A percentile compares a stretch with the other conserved stretches of the same genome.
Conservation (phyloP, 2,888 invertebrate species). For the Calliphora vomitoria region DNA sequence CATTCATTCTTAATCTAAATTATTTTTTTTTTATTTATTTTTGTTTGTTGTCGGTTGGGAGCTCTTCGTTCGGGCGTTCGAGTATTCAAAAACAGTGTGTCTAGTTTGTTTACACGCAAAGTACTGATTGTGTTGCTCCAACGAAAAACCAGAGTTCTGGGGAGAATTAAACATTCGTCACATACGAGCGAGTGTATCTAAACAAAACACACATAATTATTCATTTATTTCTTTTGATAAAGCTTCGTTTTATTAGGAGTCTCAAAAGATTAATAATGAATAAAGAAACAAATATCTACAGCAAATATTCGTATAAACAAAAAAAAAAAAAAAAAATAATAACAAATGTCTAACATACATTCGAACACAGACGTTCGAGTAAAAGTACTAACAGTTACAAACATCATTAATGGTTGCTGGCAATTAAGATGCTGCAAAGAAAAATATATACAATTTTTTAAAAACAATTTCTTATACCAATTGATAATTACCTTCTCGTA, state of each 20-base stretch:
- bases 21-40: constrained; percentile 7
- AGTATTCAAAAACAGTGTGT: constrained; percentile 42
- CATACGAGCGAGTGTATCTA: constrained; percentile 5
- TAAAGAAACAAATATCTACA: constrained; percentile 9
- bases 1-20: constrained; percentile 33
- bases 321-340: background rate
- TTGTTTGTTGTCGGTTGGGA: background rate
- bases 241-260: constrained; percentile 32
- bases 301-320: background rate
- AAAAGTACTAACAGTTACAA: background rate
- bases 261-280: constrained; percentile 7
- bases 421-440: background rate
- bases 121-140: constrained; percentile 48
- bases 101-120: constrained; percentile 65
- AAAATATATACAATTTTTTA: background rate
- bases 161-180: constrained; percentile 27
- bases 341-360: background rate
- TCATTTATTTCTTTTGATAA: constrained; percentile 17
- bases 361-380: background rate
- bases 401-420: background rate
- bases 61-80: background rate
- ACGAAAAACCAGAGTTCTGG: constrained; percentile 37
- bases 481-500: background rate
- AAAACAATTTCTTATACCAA: background rate
- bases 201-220: background rate